Percentiles rank a stretch among this genome's conserved stretches.
Evolutionary conservation across 2,113 vertebrate species (phyloP).

Genomic region (Rattus rattus): DNA sequence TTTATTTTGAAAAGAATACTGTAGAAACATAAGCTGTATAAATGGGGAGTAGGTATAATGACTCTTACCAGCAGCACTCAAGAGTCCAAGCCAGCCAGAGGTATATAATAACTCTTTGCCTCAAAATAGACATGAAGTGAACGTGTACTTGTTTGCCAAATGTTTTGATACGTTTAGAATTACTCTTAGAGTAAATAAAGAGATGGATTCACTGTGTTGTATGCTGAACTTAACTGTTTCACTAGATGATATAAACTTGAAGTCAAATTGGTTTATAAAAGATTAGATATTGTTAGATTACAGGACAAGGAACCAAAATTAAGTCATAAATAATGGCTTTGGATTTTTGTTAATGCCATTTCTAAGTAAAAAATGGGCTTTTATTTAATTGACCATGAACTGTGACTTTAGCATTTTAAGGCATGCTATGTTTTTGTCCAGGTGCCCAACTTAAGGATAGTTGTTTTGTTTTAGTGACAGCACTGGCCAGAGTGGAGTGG

Average conservation of each 20-base stretch:
- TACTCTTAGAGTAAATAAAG: constrained; percentile 21
- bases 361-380: constrained; percentile 39
- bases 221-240: constrained; percentile 22
- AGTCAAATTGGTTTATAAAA: constrained; percentile 40
- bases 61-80: background rate
- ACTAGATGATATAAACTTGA: constrained; percentile 54
- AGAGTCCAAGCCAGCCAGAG: background rate
- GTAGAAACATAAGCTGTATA: constrained; percentile 20
- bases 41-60: background rate
- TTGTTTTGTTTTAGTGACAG: constrained; percentile 27
- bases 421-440: constrained; percentile 22
- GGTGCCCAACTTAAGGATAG: background rate
- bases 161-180: constrained; percentile 26
- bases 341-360: constrained; percentile 14
- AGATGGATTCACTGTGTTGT: constrained; percentile 17
- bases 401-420: constrained; percentile 20
- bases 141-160: constrained; percentile 30
- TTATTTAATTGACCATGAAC: constrained; percentile 25
- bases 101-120: background rate
- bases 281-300: constrained; percentile 33
- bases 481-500: background rate
- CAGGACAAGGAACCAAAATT: background rate
- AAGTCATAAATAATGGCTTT: constrained; percentile 42
- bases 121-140: background rate
- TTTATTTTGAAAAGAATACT: constrained; percentile 41